phyloP scores from a whole-genome alignment of 1,140 invertebrate species.

The Asbolus verrucosus region DNA sequence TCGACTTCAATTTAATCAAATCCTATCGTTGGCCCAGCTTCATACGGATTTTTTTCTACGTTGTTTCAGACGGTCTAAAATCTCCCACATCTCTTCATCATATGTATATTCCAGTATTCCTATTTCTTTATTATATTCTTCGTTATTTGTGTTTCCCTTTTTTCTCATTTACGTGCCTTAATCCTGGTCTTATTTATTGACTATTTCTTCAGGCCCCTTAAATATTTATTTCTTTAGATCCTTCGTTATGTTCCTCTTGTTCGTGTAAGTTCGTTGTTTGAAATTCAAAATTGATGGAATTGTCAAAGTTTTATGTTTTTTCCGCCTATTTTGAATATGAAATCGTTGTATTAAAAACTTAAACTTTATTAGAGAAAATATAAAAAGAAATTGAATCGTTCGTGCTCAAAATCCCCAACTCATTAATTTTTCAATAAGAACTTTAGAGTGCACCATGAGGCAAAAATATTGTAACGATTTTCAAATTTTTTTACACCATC shows the following conservation, averaged over 20 bases:
- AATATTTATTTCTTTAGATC: slow-evolving; percentile 24
- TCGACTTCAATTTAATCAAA: neutral
- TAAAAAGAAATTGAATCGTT: no score
- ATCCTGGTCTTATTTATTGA: slow-evolving; percentile 12
- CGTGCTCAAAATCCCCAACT: slow-evolving; percentile 5
- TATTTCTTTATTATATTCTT: neutral
- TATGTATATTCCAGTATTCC: neutral
- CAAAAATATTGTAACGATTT: no score
- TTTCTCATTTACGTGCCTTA: slow-evolving; percentile 14
- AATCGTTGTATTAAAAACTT: neutral
- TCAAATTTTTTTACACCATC: no score
- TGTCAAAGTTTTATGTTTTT: slow-evolving; percentile 16
- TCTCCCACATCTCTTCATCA: neutral
- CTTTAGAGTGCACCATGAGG: no score
- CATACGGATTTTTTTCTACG: no score
- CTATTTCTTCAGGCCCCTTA: neutral
- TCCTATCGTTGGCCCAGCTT: neutral
- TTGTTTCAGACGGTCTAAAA: no score
- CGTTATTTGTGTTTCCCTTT: slow-evolving; percentile 15
- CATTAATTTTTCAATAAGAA: slow-evolving; percentile 27
- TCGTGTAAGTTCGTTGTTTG: neutral
- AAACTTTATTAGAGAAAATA: neutral
- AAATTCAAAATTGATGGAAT: slow-evolving; percentile 15
- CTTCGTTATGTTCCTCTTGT: slow-evolving; percentile 6
- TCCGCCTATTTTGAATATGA: no score